Conservation (phyloP, 2,797 vertebrate genomes). For the Tamandua tetradactyla region DNA sequence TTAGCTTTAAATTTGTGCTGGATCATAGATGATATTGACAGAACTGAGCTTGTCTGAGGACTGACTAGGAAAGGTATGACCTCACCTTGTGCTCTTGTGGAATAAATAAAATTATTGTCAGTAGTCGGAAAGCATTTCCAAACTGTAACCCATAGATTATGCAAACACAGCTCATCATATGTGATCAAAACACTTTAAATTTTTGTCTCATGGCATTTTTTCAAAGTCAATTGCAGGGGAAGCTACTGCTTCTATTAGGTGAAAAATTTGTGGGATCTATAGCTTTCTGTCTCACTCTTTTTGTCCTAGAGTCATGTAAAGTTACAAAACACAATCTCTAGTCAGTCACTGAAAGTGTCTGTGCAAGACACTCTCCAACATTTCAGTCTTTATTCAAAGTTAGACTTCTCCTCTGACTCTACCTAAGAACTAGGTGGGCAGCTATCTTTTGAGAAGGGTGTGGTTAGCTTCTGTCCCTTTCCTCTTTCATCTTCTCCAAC, state of each 20-base stretch:
- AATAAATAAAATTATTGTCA: background rate
- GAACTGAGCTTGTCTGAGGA: background rate
- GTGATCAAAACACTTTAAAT: background rate
- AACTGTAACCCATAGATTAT: background rate
- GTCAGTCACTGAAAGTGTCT: background rate
- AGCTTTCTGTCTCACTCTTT: background rate
- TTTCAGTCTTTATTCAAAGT: background rate
- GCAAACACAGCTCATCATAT: background rate
- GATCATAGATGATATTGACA: background rate
- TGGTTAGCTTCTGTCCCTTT: background rate
- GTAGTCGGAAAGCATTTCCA: background rate
- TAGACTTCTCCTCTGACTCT: too few relatives aligned
- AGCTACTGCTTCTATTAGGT: background rate
- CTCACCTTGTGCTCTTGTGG: background rate
- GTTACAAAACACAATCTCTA: background rate
- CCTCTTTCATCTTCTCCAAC: background rate
- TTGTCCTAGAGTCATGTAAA: background rate
- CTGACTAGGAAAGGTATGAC: background rate
- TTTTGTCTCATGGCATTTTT: background rate
- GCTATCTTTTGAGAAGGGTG: background rate
- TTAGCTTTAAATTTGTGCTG: background rate
- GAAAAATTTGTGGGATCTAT: background rate
- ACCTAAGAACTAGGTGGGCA: background rate
- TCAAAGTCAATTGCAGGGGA: background rate
- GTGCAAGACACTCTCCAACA: background rate